These are phyloP conservation scores for Dromaius novaehollandiae DNA, from an alignment of 2,113 vertebrate species.

Conservation along the genomic window DNA sequence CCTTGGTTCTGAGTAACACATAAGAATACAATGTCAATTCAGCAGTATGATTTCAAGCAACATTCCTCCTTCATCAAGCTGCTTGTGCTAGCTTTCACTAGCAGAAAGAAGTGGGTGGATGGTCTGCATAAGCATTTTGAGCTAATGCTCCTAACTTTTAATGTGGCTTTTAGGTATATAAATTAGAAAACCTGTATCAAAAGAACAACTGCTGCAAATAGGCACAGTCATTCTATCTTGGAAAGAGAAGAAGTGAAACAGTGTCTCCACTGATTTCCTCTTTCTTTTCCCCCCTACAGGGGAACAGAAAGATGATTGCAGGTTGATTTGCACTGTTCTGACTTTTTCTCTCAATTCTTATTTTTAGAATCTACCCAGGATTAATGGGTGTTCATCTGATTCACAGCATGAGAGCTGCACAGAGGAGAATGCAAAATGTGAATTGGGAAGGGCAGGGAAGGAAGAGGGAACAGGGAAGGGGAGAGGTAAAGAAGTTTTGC, in stretches of 20 bases:
- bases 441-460: not conserved
- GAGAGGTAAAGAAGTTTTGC: not conserved
- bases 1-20: not conserved
- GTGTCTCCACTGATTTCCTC: conserved; percentile 34
- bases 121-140: conserved; percentile 17
- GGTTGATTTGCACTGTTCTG: conserved; percentile 33
- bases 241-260: conserved; percentile 35
- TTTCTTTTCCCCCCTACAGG: conserved; percentile 2
- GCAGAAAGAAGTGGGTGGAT: not conserved
- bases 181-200: conserved; percentile 24
- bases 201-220: conserved; percentile 47
- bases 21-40: not conserved
- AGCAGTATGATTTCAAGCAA: not conserved
- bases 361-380: conserved; percentile 30
- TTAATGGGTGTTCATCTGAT: conserved; percentile 19
- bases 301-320: conserved; percentile 45
- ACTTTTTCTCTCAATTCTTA: conserved; percentile 15
- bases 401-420: not conserved
- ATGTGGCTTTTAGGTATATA: conserved; percentile 16
- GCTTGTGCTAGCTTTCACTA: conserved; percentile 1
- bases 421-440: not conserved
- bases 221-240: not conserved
- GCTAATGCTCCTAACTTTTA: conserved; percentile 10
- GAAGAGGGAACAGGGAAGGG: not conserved
- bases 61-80: conserved; percentile 12